Percentiles rank a stretch among this genome's conserved stretches.
Evolutionary conservation across 2,888 invertebrate genomes (phyloP).

Genomic region (Andrena flavipes): DNA sequence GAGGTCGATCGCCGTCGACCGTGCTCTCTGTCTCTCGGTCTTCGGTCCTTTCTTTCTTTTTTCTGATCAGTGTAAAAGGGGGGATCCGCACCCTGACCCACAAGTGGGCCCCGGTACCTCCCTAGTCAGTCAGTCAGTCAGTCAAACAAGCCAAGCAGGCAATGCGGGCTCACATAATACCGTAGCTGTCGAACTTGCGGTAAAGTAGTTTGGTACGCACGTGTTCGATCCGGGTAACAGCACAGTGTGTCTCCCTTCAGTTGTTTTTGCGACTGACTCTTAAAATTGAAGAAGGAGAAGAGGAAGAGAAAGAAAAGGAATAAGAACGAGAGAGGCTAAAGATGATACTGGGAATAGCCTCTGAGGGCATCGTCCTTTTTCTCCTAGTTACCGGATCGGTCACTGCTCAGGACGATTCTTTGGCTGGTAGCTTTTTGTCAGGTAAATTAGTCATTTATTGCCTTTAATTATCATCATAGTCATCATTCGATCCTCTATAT

Average conservation of each 20-base stretch:
- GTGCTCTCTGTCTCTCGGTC: conserved; percentile 65
- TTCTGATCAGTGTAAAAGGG: conserved; percentile 63
- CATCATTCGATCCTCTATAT: background rate
- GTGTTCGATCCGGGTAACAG: conserved; percentile 59
- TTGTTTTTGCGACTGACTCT: conserved; percentile 39
- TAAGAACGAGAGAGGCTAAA: conserved; percentile 56
- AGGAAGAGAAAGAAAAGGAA: conserved; percentile 19
- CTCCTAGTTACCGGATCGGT: conserved; percentile 69
- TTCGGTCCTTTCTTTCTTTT: conserved; percentile 61
- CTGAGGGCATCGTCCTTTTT: conserved; percentile 73
- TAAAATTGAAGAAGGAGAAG: conserved; percentile 31
- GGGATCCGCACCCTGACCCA: conserved; percentile 82
- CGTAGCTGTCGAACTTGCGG: conserved; percentile 77
- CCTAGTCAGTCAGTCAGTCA: conserved; percentile 71
- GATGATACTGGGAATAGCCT: conserved; percentile 68
- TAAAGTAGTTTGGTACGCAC: conserved; percentile 70
- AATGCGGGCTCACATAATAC: conserved; percentile 80
- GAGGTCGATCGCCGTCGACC: conserved; percentile 46
- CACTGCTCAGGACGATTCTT: conserved; percentile 87
- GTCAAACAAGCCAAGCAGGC: conserved; percentile 78
- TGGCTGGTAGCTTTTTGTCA: conserved; percentile 93
- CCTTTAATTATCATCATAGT: background rate
- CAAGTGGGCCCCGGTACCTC: conserved; percentile 76
- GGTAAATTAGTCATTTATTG: conserved; percentile 85
- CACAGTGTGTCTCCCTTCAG: conserved; percentile 45